Evolutionary conservation across 2,888 invertebrate species (phyloP), one percentile per base, ranked within the genome.

Genomic region (Heteromurus nitidus): DNA sequence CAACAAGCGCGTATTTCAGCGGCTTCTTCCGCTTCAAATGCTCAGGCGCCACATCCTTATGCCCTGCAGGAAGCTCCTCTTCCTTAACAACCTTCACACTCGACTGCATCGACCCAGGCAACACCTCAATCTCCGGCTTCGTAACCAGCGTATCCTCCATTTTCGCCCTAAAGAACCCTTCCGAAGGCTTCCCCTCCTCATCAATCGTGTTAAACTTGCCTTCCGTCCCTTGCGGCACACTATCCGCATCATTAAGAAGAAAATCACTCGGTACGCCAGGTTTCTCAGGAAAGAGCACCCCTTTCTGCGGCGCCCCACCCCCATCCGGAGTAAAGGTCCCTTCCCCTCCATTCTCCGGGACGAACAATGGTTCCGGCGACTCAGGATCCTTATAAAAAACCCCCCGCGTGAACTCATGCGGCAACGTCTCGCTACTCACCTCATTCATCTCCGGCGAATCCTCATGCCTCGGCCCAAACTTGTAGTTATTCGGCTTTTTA

Each of bases 1-100:
- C 60, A n/a, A 74, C 44, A 1, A 64, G 11, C 18, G 60, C 42
- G 36, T 74, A 74, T 22, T 64, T 74, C 7, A 60, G n/a, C n/a
- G n/a, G n/a, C 2, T 16, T 30, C 24, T 24, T 70, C 1, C 11
- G 16, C 28, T 50, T n/a, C n/a, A n/a, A n/a, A n/a, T n/a, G n/a
- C n/a, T n/a, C n/a, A n/a, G n/a, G n/a, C n/a, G n/a, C n/a, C n/a
- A n/a, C n/a, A n/a, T n/a, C n/a, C n/a, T n/a, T n/a, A n/a, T n/a
- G n/a, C n/a, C n/a, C 30, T 16, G 24, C 7, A 11, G 50, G 18
- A 5, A 50, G n/a, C 3, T 55, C 5, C 7, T 24, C 24, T 16
- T 55, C 3, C 7, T 5, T 20, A 3, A 24, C 22, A 3, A 7
- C n/a, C n/a, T n/a, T n/a, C n/a, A n/a, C n/a, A n/a, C n/a, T 24